Evolutionary conservation across 2,797 vertebrate genomes (phyloP), one percentile per base, ranked within the genome.

Genomic region (Chelon labrosus): DNA sequence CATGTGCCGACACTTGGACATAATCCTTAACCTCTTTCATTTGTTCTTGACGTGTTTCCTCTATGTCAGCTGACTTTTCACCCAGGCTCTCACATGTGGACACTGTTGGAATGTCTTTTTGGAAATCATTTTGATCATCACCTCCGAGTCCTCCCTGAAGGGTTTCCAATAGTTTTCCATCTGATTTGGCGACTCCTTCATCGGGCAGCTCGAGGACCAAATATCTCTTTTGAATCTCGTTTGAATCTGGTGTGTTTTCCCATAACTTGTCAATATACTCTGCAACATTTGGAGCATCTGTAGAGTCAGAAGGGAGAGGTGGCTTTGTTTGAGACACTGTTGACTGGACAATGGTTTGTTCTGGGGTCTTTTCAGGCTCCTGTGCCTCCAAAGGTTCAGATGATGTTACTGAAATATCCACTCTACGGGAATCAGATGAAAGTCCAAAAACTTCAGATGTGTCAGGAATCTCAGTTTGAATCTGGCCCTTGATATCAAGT

Each of bases 141-240:
- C 7, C 31, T 31, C 7, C 4, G 31, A 31, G 31, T 31, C 31
- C 2, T 31, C 31, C 31, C 31, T 31, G 31, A 31, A 3, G 4
- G 31, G 31, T 31, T 31, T 31, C 31, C 31, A 31, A 31, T 31
- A 31, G 31, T 31, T 31, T 7, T 31, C 31, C 31, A 7, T 5
- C 31, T 31, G 31, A 31, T 31, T 54, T 62, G 22, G 56, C 61
- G 8, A 86, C 37, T 10, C 44, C 49, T 1, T 0, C 1, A 2
- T 82, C 83, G 47, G 73, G 84, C 3, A 80, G 16, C 54, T 94
- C 86, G 6, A 93, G 75, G 50, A 92, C 66, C 41, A 94, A 42
- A 72, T 88, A 91, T 70, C 87, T 77, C 31, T 11, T 84, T 41
- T 91, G 78, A 13, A 14, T 59, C 27, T 17, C 42, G 13, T 44